Percentiles rank a stretch among this genome's conserved stretches.
Conservation (phyloP, 2,113 vertebrate genomes). For the Oryzias melastigma region DNA sequence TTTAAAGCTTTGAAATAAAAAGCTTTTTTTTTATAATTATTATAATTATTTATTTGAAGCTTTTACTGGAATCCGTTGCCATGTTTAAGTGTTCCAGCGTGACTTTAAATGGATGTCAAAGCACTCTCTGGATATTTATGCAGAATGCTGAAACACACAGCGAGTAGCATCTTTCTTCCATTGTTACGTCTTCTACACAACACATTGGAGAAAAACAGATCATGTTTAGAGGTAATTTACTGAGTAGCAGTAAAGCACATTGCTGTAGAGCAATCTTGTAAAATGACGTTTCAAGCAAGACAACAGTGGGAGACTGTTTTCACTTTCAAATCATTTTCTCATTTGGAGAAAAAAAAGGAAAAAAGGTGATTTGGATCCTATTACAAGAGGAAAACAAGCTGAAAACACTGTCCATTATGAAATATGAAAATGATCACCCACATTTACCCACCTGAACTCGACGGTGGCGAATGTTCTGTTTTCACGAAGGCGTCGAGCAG, state of each 20-base stretch:
- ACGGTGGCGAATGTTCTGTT: conserved; percentile 3
- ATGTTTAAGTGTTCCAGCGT: neutral
- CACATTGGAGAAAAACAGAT: conserved; percentile 35
- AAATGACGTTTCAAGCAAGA: conserved; percentile 34
- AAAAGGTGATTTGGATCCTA: conserved; percentile 58
- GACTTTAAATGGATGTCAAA: conserved; percentile 55
- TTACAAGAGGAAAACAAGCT: conserved; percentile 35
- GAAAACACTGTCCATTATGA: conserved; percentile 32
- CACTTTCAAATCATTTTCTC: conserved; percentile 54
- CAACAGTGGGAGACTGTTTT: conserved; percentile 48
- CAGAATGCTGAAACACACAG: conserved; percentile 33
- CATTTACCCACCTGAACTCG: conserved; percentile 10
- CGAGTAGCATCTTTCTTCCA: conserved; percentile 35
- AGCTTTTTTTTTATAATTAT: neutral
- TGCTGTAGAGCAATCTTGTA: conserved; percentile 48
- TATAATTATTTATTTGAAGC: conserved; percentile 25
- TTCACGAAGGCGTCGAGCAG: neutral
- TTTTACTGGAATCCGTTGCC: neutral
- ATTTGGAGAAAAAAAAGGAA: conserved; percentile 45
- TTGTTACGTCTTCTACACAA: conserved; percentile 27
- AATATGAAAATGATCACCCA: conserved; percentile 39
- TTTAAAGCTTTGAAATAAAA: conserved; percentile 28
- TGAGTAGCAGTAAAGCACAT: conserved; percentile 41
- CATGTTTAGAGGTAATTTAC: conserved; percentile 61
- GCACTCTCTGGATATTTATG: conserved; percentile 65